Evolutionary conservation across 2,113 vertebrate species (phyloP), one percentile per base, ranked within the genome.

Genomic region (Gymnorhina tibicen): DNA sequence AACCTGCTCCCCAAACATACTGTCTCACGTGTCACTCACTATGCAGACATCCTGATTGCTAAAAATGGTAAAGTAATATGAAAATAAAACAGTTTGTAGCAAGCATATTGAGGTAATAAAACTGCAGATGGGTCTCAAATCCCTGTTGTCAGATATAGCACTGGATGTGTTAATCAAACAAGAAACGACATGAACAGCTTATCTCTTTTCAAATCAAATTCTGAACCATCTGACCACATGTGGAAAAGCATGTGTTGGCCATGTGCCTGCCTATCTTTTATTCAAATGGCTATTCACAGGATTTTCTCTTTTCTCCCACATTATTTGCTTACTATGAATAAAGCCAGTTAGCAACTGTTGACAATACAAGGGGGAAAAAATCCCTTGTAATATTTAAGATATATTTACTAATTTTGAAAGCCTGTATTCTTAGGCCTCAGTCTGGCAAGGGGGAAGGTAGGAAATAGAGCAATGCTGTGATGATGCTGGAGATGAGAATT

Each of bases 131-230:
- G 41, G 11, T 59, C 53, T 92, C 7, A 4, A 35, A 46, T 60
- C 37, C 46, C 60, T 75, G 37, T 56, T 92, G 56, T 89, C 49
- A 69, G 74, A 58, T 75, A 50, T 3, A 49, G 80, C 41, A 42
- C 11, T 81, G 75, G 33, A 60, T 79, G 10, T 88, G 44, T 80
- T 91, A 94, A 78, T 92, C 85, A 87, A 91, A 78, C 35, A 73
- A 93, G 77, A 62, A 87, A 44, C 83, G 3, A 73, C 42, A 58
- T 28, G 42, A 85, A 83, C 60, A 85, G 69, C n/a, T 89, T 47
- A 53, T 72, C 24, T 89, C 76, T 89, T 72, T 82, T 84, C 72
- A 78, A 49, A 76, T 70, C 11, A 56, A 70, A 55, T 87, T 95
- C 47, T 86, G 59, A 94, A 58, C 37, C 30, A 35, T 91, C 66